phyloP scores from a whole-genome alignment of 2,113 vertebrate species.

The Galeopterus variegatus region DNA sequence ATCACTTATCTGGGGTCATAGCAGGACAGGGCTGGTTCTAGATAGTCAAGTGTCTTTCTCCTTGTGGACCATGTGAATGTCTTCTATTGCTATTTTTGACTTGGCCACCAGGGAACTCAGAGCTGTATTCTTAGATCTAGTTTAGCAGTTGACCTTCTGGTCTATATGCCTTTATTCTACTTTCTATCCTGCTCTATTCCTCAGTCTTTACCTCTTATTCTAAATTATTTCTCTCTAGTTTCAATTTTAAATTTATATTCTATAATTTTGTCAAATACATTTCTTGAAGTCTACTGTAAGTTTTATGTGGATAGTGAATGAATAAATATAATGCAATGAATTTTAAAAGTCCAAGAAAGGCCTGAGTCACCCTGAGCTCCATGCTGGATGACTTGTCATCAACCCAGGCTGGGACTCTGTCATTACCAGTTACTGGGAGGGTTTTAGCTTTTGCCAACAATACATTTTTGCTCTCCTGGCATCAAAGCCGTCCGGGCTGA shows the following conservation, averaged over 20 bases:
- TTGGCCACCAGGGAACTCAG: constrained; percentile 36
- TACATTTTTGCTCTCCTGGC: not conserved
- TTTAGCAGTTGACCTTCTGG: not conserved
- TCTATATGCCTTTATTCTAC: not conserved
- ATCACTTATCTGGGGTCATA: not conserved
- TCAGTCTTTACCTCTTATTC: not conserved
- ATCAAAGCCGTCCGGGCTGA: not conserved
- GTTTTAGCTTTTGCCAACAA: not conserved
- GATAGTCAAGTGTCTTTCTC: not conserved
- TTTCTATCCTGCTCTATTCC: not conserved
- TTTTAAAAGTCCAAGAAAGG: not conserved
- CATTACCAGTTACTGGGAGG: not conserved
- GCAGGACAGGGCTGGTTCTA: not conserved
- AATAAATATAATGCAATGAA: not conserved
- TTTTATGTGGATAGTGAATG: not conserved
- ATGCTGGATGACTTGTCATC: not conserved
- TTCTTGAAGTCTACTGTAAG: not conserved
- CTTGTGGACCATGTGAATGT: not conserved
- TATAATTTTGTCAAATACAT: not conserved
- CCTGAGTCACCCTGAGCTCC: not conserved
- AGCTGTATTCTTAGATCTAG: not conserved
- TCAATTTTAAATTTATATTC: constrained; percentile 27
- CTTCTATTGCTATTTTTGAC: not conserved
- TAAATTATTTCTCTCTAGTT: not conserved
- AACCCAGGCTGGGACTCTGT: not conserved